phyloP scores from a whole-genome alignment of 2,113 vertebrate genomes.

The Gadus chalcogrammus region DNA sequence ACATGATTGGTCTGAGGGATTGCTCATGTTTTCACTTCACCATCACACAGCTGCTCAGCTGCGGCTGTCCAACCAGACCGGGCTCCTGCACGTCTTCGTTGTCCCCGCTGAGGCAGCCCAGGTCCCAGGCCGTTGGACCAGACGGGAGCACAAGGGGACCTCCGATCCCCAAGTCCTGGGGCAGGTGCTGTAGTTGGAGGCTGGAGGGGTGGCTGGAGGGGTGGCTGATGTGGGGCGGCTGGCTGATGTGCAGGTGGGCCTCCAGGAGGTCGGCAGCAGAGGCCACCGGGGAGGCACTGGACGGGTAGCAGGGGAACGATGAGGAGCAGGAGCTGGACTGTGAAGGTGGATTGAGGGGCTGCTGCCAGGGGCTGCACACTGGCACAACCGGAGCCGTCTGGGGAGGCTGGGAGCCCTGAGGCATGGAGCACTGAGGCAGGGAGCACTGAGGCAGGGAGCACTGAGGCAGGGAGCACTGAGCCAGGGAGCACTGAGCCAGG shows the following conservation, averaged over 20 bases:
- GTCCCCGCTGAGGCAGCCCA: constrained; percentile 55
- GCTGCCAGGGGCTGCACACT: constrained; percentile 61
- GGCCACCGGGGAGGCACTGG: constrained; percentile 77
- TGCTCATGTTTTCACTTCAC: constrained; percentile 75
- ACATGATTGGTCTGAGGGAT: background rate
- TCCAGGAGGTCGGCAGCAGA: constrained; percentile 86
- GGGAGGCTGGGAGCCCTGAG: constrained; percentile 66
- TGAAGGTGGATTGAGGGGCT: constrained; percentile 30
- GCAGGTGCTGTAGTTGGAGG: constrained; percentile 55
- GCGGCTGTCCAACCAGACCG: constrained; percentile 51
- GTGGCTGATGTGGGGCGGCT: constrained; percentile 39
- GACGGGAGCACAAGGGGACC: constrained; percentile 56
- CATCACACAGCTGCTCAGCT: constrained; percentile 83
- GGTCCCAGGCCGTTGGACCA: constrained; percentile 77
- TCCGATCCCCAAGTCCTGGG: constrained; percentile 10
- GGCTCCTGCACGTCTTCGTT: constrained; percentile 62
- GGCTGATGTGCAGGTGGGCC: constrained; percentile 83
- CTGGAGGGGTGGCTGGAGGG: constrained; percentile 43
- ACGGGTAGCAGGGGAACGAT: constrained; percentile 63
- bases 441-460: constrained; percentile 55
- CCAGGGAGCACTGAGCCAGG: constrained; percentile 59
- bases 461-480: constrained; percentile 63
- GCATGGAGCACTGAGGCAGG: constrained; percentile 53
- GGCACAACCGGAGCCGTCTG: constrained; percentile 66
- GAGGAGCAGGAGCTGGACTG: constrained; percentile 48